Conservation (phyloP, 2,113 vertebrate genomes). For the Danionella cerebrum region DNA sequence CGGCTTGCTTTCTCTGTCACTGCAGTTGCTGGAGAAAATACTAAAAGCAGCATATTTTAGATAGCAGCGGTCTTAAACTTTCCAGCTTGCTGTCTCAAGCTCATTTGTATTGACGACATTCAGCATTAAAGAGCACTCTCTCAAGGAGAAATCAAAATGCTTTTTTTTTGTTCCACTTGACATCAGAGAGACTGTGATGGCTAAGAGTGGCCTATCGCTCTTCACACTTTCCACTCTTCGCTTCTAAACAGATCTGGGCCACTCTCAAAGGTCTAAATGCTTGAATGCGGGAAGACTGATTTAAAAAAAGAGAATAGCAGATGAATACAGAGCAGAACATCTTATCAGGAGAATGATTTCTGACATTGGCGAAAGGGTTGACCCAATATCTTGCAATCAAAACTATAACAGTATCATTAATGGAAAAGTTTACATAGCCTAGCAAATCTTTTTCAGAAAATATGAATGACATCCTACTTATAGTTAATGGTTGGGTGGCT, state of each 20-base stretch:
- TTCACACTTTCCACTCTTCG: neutral
- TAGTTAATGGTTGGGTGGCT: no score
- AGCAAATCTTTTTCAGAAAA: no score
- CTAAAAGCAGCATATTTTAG: constrained; percentile 43
- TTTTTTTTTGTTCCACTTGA: constrained; percentile 24
- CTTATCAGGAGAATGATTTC: no score
- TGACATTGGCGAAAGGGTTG: no score
- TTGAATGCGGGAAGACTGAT: neutral
- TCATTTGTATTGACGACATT: constrained; percentile 42
- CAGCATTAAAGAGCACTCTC: constrained; percentile 34
- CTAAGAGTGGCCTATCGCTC: neutral
- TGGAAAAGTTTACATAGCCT: no score
- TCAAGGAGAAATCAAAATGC: constrained; percentile 29
- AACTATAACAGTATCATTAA: no score
- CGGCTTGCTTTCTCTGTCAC: constrained; percentile 51
- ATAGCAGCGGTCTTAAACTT: constrained; percentile 43
- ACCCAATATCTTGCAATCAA: no score
- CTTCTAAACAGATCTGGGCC: neutral
- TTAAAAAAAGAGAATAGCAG: no score
- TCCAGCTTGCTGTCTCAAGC: constrained; percentile 41
- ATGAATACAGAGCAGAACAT: no score
- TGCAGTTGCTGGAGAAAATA: constrained; percentile 61
- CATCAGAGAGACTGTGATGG: neutral
- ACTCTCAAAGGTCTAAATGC: neutral
- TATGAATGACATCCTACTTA: no score